These are phyloP conservation scores for Scomber scombrus DNA, from an alignment of 2,113 vertebrate genomes.

Conservation along the genomic window DNA sequence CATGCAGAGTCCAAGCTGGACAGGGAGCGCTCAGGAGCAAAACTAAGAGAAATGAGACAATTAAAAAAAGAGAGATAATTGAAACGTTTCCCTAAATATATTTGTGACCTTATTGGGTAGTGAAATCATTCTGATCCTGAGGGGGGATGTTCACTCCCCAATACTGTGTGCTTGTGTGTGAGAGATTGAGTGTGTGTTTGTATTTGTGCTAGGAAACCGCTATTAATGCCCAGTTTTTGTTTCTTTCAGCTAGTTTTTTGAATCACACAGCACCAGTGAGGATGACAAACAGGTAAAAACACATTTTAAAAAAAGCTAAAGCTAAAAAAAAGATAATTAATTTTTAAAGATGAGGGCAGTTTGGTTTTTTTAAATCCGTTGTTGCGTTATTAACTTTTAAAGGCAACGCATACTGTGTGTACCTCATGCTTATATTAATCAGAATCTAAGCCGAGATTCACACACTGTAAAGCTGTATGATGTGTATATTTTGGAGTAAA, in stretches of 20 bases:
- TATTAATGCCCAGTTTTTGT: neutral
- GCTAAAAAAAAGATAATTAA: neutral
- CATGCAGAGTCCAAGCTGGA: constrained; percentile 49
- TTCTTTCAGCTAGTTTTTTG: constrained; percentile 14
- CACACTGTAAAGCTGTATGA: neutral
- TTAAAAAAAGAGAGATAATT: constrained; percentile 26
- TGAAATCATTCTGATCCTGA: constrained; percentile 12
- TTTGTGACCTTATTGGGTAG: constrained; percentile 39
- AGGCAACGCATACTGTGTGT: neutral
- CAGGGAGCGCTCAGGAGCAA: constrained; percentile 23
- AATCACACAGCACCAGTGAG: neutral
- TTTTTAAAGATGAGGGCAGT: no score
- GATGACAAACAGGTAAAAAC: neutral
- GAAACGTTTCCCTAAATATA: constrained; percentile 21
- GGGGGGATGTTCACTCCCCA: neutral
- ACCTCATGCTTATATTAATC: neutral
- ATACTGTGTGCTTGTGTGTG: neutral
- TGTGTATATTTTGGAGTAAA: neutral
- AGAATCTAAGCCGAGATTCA: neutral
- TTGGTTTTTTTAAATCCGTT: neutral
- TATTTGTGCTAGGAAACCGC: neutral
- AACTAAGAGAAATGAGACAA: constrained; percentile 35
- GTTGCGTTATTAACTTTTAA: neutral
- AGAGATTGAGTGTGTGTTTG: neutral
- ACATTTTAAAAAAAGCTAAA: no score